phyloP scores from a whole-genome alignment of 2,797 vertebrate genomes.

The Gymnocypris eckloni region DNA sequence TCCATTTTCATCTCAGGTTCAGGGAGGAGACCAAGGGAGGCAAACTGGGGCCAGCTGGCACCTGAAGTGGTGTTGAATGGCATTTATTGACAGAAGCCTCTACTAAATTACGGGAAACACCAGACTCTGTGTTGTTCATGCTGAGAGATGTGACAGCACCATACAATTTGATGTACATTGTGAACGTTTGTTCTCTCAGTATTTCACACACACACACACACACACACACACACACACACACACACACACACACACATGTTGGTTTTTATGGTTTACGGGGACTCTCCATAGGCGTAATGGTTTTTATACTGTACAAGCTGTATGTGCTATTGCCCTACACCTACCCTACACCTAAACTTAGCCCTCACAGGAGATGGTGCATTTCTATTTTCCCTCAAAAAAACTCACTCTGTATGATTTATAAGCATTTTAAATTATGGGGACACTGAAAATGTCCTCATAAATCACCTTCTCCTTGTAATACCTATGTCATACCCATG shows the following conservation, averaged over 20 bases:
- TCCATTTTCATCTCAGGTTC: conserved; percentile 55
- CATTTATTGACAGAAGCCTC: conserved; percentile 75
- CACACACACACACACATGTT: neutral
- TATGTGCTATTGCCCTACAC: too few relatives aligned
- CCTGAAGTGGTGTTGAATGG: conserved; percentile 60
- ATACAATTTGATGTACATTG: conserved; percentile 22
- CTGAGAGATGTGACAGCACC: conserved; percentile 63
- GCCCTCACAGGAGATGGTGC: too few relatives aligned
- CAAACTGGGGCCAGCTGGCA: conserved; percentile 52
- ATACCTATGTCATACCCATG: too few relatives aligned
- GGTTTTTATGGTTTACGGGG: too few relatives aligned
- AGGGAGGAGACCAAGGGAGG: conserved; percentile 47
- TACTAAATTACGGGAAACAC: conserved; percentile 73
- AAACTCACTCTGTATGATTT: too few relatives aligned
- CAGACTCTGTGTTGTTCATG: conserved; percentile 71
- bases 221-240: neutral
- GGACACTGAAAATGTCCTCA: too few relatives aligned
- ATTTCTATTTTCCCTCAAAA: too few relatives aligned
- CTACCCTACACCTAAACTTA: too few relatives aligned
- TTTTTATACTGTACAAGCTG: too few relatives aligned
- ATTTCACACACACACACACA: conserved; percentile 1
- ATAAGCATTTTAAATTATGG: too few relatives aligned
- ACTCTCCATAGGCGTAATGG: too few relatives aligned
- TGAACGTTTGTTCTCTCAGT: neutral
- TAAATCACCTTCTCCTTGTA: too few relatives aligned